Evolutionary conservation across 2,113 vertebrate genomes (phyloP), one percentile per base, ranked within the genome.

Genomic region (Turdus rufiventris): DNA sequence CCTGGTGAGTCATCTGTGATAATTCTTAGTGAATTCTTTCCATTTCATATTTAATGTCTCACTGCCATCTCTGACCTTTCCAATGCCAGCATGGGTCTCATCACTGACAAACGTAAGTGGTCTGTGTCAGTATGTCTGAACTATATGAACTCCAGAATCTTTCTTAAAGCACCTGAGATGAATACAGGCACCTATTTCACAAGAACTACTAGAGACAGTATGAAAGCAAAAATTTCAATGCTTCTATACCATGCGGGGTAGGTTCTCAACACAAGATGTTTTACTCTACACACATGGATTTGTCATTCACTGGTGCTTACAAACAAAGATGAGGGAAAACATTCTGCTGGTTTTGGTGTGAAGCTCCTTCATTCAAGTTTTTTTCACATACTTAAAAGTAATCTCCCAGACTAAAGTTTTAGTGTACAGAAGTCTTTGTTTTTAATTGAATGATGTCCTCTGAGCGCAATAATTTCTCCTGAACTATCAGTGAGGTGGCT

Each of bases 1-100:
- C 98, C 98, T 5, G 98, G 98, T 98, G 73, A 96, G 97, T 96
- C 38, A n/a, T 34, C 28, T 67, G 31, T 81, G n/a, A 54, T 33
- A 86, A 14, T 88, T 34, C 14, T 24, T 58, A 6, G 18, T 56
- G 25, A 57, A 16, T 65, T 33, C 6, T 79, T 45, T 83, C 25
- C 9, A 14, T 88, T 80, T 75, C 16, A 11, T 70, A 51, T 56
- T 51, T 80, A 21, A 40, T 0, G 1, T 67, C 14, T 57, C 23
- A 31, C 18, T 82, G 13, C 85, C 31, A 33, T 58, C 38, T 93
- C 68, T 74, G 65, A 60, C 34, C 9, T 65, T 88, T 60, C 56
- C 38, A 68, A 26, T 70, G 34, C 20, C 4, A 4, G 8, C n/a
- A 28, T 34, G 8, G 15, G 16, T 48, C 19, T 88, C 40, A 57